These are phyloP conservation scores for Otus scops DNA, from an alignment of 2,797 vertebrate genomes.

Conservation along the genomic window DNA sequence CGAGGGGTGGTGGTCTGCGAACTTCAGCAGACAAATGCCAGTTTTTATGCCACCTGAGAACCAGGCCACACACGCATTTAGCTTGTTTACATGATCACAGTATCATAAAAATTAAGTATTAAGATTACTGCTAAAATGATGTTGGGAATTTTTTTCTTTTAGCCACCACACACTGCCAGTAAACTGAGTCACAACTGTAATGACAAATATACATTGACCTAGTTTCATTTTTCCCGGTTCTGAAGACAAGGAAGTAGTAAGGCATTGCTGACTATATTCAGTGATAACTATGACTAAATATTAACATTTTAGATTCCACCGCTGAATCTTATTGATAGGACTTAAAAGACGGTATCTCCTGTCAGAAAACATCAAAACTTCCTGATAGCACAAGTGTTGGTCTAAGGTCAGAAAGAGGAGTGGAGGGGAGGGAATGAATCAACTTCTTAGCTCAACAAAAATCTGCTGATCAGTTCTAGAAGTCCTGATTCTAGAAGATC, in stretches of 20 bases:
- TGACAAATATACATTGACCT: constrained; percentile 50
- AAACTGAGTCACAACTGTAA: constrained; percentile 61
- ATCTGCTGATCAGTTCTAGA: constrained; percentile 39
- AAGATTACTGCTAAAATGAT: not conserved
- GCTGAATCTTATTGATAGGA: not conserved
- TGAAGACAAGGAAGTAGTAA: constrained; percentile 39
- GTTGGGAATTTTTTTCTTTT: constrained; percentile 19
- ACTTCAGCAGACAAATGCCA: not conserved
- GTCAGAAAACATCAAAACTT: not conserved
- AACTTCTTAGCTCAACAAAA: constrained; percentile 22
- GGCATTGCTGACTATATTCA: constrained; percentile 17
- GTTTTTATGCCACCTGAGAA: constrained; percentile 12
- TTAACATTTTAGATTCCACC: constrained; percentile 39
- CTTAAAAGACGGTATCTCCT: not conserved
- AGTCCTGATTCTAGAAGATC: constrained; percentile 41
- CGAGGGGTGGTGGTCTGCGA: not conserved
- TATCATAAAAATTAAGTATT: not conserved
- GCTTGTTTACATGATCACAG: constrained; percentile 1
- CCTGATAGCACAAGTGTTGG: not conserved
- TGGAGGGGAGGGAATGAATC: constrained; percentile 23
- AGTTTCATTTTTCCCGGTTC: constrained; percentile 52
- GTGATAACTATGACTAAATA: constrained; percentile 52
- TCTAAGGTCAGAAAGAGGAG: not conserved
- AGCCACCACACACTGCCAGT: constrained; percentile 21
- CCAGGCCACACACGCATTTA: not conserved